Evolutionary conservation across 64 coral and sea anemone genomes (phyloP), one percentile per base, ranked within the genome.

Genomic region (Stylophora pistillata): DNA sequence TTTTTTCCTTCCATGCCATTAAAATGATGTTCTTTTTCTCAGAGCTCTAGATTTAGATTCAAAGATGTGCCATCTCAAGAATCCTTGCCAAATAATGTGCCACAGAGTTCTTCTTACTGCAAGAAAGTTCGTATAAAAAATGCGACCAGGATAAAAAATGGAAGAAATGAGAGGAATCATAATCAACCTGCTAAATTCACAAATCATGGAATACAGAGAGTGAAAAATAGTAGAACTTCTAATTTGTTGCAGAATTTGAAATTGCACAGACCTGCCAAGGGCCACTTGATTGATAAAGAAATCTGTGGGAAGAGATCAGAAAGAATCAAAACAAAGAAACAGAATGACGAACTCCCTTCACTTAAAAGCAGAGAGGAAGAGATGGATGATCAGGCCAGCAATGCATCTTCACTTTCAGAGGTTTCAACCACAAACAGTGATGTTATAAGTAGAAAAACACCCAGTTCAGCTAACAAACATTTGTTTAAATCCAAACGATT

Each of bases 401-500:
- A 84, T 53, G 15, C 32, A 1, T 84, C 80, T n/a, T 84, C 80
- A 3, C 52, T 53, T 84, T 84, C 80, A 27, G 80, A 84, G n/a
- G 61, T 84, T 84, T 84, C 80, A 27, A 53, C 80, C 11, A 12
- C 69, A n/a, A 13, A 21, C 69, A 53, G 80, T 68, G 62, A 84
- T 11, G 34, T 84, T 37, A 34, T 20, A 1, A 70, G 53, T 34
- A 68, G 26, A 23, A 78, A 54, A 32, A 78, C 37, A 15, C 75
- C 62, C 28, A 55, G 14, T 0, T 71, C 32, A 56, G n/a, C 54
- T n/a, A 58, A 69, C 30, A 85, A 28, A 26, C 10, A 54, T 33
- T 5, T 86, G 23, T 94, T 90, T 82, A 94, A 85, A 74, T 94
- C 93, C 23, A 94, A 87, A 63, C 79, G 82, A 54, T 74, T 94